These are phyloP conservation scores for Microtus oregoni DNA, from an alignment of 2,113 vertebrate species.

Conservation along the genomic window DNA sequence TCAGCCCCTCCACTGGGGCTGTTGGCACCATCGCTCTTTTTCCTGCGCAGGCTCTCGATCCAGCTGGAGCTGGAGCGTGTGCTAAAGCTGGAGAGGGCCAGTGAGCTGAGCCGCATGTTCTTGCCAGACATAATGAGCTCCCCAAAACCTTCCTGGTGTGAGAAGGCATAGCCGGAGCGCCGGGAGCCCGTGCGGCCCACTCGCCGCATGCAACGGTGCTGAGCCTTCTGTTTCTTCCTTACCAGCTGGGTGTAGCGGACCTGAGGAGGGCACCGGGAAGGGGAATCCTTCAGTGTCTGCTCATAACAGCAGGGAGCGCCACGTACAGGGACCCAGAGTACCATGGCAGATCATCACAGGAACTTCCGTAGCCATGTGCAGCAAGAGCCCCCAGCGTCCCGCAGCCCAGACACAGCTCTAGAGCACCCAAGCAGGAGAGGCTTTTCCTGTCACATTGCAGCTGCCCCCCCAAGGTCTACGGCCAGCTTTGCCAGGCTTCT, in stretches of 20 bases:
- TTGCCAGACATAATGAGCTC: conserved; percentile 97
- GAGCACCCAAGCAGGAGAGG: accelerated
- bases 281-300: background rate
- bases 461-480: background rate
- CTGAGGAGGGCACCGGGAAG: conserved; percentile 78
- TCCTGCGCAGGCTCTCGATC: conserved; percentile 95
- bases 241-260: conserved; percentile 96
- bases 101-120: conserved; percentile 95
- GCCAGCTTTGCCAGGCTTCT: conserved; percentile 51
- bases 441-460: background rate
- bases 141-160: conserved; percentile 96
- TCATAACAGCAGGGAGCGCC: background rate
- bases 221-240: conserved; percentile 91
- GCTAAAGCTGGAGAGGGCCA: conserved; percentile 90
- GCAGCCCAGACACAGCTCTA: background rate
- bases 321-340: background rate
- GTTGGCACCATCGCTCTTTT: conserved; percentile 84
- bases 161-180: conserved; percentile 95
- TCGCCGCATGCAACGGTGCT: conserved; percentile 86
- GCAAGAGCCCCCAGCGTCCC: background rate
- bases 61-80: conserved; percentile 91
- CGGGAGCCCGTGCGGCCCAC: conserved; percentile 87
- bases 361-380: background rate
- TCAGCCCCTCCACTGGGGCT: background rate
- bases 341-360: background rate